Evolutionary conservation across 2,888 invertebrate genomes (phyloP), one percentile per base, ranked within the genome.

Genomic region (Dicycla oo): DNA sequence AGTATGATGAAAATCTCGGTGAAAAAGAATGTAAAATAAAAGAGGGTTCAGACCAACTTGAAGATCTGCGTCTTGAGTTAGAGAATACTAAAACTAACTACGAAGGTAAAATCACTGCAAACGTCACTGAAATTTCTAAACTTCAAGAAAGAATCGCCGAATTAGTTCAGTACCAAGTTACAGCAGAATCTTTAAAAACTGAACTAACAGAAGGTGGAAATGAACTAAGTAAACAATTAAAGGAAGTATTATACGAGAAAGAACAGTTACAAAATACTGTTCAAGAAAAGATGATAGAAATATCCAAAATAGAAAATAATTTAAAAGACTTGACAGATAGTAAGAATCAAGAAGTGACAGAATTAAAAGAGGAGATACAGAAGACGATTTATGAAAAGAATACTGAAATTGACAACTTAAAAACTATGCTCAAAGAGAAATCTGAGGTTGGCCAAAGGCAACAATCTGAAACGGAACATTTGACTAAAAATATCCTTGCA

Each of bases 1-100:
- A 92, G 57, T 86, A 91, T 74, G 90, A 93, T 72, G 83, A 85
- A 43, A 80, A 69, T 47, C 72, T 94, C n/a, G 82, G 68, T 68
- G 74, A 86, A 47, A 93, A 92, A 88, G 91, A 94, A 65, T 66
- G 65, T 18, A 91, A 93, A 89, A 83, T 93, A 34, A 90, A 91
- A 79, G 87, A 90, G 34, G 84, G 90, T 26, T 53, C 90, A 26
- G 87, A 90, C 15, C 89, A 92, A 76, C 77, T 93, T 40, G 81
- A 78, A 51, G 71, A 74, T 6, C 76, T 92, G 60, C 86, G 91
- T 76, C 73, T 57, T 68, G 88, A 92, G 73, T 85, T 91, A 51
- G 87, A 92, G 75, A 85, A 51, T 60, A 81, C 74, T 30, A 90
- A 88, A 81, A 70, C 49, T 51, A 75, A 69, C 60, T 88, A 90